These are phyloP conservation scores for Temnothorax nylanderi DNA, from an alignment of 1,140 invertebrate species.

Conservation along the genomic window DNA sequence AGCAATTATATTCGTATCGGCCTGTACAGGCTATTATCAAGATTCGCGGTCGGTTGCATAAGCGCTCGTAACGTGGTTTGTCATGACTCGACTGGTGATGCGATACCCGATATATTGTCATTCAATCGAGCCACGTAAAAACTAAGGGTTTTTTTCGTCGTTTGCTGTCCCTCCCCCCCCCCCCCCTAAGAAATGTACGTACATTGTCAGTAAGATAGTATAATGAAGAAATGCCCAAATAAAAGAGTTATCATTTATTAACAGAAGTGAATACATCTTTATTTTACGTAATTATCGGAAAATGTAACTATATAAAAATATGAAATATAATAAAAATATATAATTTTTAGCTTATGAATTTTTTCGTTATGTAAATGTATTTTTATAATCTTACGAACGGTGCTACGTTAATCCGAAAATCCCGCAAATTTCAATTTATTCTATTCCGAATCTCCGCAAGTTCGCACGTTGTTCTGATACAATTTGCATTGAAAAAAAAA, in stretches of 20 bases:
- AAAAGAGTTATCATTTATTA: background rate
- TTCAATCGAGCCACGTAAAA: constrained; percentile 4
- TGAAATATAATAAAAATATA: background rate
- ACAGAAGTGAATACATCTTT: background rate
- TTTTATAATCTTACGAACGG: background rate
- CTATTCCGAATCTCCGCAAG: background rate
- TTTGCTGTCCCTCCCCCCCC: background rate
- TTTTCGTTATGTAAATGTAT: background rate
- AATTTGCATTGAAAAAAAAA: background rate
- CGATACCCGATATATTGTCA: background rate
- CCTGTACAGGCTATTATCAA: constrained; percentile 10
- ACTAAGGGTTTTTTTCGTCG: background rate
- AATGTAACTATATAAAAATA: background rate
- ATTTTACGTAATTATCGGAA: background rate
- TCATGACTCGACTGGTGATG: background rate
- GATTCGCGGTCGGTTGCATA: constrained; percentile 6
- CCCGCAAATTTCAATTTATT: background rate
- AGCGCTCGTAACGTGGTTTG: constrained; percentile 16
- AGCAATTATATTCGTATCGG: constrained; percentile 26
- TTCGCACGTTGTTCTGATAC: background rate
- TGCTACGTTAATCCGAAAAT: background rate
- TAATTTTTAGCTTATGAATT: background rate
- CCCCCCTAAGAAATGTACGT: background rate
- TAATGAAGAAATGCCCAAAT: background rate
- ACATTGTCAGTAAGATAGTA: background rate